Conservation (phyloP, 35 echinoderm and acorn worm species). For the Chiridota heheva region DNA sequence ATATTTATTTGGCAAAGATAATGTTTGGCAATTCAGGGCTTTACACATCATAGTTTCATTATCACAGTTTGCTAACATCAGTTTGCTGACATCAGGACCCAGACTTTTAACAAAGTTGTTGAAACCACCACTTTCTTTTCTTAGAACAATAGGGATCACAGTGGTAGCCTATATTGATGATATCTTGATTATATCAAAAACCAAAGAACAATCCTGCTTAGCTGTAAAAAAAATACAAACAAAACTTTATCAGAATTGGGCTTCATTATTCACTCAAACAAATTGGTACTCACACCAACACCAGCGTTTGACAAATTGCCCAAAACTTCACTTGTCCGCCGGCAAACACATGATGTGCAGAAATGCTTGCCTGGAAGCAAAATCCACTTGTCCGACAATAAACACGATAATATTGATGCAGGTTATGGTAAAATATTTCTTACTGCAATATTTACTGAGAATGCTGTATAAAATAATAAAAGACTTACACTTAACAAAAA, state of each 20-base stretch:
- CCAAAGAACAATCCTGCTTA: neutral
- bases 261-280: conserved; percentile 65
- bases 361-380: no score
- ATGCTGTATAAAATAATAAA: no score
- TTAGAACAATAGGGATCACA: conserved; percentile 26
- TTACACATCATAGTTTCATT: no score
- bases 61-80: no score
- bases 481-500: no score
- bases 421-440: no score
- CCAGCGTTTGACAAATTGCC: no score
- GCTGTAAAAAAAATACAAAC: conserved; percentile 46
- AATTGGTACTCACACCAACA: conserved; percentile 51
- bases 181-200: conserved; percentile 15
- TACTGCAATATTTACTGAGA: no score
- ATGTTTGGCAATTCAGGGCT: neutral
- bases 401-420: no score
- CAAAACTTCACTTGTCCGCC: no score
- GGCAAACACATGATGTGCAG: no score
- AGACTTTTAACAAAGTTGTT: conserved; percentile 32
- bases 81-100: conserved; percentile 7
- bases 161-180: conserved; percentile 41
- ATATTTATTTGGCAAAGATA: conserved; percentile 16
- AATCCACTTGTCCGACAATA: no score
- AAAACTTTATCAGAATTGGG: conserved; percentile 54
- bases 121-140: conserved; percentile 15